Evolutionary conservation across 2,113 vertebrate species (phyloP), one percentile per base, ranked within the genome.

Genomic region (Sander lucioperca): DNA sequence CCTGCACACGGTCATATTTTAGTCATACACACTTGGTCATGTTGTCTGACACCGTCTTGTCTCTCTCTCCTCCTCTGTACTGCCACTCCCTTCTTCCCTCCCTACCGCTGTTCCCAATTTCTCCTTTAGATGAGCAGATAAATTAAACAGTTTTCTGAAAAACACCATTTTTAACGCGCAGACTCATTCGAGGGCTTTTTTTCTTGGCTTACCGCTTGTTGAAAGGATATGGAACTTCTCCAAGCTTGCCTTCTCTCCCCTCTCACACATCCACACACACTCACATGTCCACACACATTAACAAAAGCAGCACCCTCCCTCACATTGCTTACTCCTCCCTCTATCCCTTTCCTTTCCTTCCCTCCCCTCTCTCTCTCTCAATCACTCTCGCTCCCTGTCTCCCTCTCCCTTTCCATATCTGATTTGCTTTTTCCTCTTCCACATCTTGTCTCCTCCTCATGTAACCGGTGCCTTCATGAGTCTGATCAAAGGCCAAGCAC

Each of bases 291-390:
- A 83, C 69, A 86, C 57, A 80, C 64, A 81, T 58, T 76, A 70
- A 80, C 86, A 76, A 79, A 47, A 45, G 36, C 71, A 76, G 70
- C 79, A 50, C 84, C 83, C 89, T 88, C 91, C 86, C 80, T 81
- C 64, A 0, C 25, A n/a, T 7, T 47, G 47, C 73, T 91, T 73
- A 84, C 91, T 92, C 92, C 87, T 90, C 88, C 90, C 43, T 87
- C 70, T 66, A 15, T n/a, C 39, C 33, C 36, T 61, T 45, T 66
- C 65, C 69, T 53, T 77, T 66, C 65, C 69, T 53, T 77, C 77
- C 58, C 79, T 33, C 77, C 61, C 30, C 64, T 74, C 58, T 65
- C 36, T n/a, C 64, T 13, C 57, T 48, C 48, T 65, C 27, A 1
- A 33, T n/a, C 33, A 36, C 53, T 45, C 30, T 54, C 30, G 5